Evolutionary conservation across 2,113 vertebrate genomes (phyloP).

Genomic region (Archocentrus centrarchus): DNA sequence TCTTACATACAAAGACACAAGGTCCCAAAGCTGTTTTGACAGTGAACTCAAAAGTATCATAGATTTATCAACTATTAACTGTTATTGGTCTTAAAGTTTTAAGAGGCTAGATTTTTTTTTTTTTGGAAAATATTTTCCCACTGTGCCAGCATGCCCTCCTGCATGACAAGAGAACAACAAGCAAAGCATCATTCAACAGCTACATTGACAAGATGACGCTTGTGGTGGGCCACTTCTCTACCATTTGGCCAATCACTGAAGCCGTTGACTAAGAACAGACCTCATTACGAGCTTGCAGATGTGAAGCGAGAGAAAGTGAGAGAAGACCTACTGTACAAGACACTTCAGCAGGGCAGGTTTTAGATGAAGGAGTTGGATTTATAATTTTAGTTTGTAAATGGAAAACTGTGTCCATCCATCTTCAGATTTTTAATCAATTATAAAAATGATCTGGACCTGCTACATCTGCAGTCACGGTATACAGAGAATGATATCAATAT

Average conservation of each 20-base stretch:
- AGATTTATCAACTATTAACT: fast-evolving
- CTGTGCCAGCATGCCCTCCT: background rate
- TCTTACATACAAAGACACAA: fast-evolving
- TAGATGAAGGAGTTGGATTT: background rate
- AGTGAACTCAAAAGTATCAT: fast-evolving
- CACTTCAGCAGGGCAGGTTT: background rate
- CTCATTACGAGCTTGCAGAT: background rate
- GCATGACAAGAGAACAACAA: background rate
- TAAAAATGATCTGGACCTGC: background rate
- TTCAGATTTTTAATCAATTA: background rate
- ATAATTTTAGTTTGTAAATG: background rate
- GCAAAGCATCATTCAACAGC: background rate
- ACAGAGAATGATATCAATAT: background rate
- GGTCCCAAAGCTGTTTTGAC: background rate
- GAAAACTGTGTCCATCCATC: background rate
- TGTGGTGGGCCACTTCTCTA: fast-evolving
- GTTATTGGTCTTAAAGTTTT: background rate
- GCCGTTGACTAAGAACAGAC: background rate
- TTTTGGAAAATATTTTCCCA: background rate
- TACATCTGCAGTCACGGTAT: fast-evolving
- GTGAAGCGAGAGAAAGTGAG: background rate
- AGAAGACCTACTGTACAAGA: background rate
- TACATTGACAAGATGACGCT: fast-evolving
- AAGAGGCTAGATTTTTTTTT: background rate
- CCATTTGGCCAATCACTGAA: background rate